Evolutionary conservation across 1,140 invertebrate species (phyloP).

Genomic region (Drosophila pseudoobscura): DNA sequence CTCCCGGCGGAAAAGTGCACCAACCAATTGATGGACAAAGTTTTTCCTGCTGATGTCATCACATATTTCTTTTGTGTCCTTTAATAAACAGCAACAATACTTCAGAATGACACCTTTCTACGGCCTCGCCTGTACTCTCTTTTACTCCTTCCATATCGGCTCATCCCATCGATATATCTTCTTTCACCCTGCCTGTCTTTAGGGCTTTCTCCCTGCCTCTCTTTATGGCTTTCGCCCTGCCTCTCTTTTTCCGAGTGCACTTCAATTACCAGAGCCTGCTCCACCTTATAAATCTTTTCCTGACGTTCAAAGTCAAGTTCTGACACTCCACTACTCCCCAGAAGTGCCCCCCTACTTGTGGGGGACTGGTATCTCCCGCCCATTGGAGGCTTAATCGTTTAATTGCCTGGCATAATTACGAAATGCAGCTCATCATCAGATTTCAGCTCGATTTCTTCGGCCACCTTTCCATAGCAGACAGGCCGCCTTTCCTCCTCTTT

Average conservation of each 20-base stretch:
- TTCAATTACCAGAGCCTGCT: slow-evolving; percentile 59
- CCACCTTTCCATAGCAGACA: neutral
- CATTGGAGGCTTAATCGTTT: slow-evolving; percentile 70
- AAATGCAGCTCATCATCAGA: slow-evolving; percentile 81
- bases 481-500: neutral
- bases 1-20: slow-evolving; percentile 1
- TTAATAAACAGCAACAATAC: neutral
- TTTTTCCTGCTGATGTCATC: slow-evolving; percentile 23
- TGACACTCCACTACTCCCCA: slow-evolving; percentile 4
- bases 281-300: slow-evolving; percentile 52
- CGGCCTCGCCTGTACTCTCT: neutral
- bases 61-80: slow-evolving; percentile 30
- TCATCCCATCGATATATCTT: too few species aligned
- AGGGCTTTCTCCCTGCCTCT: neutral
- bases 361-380: slow-evolving; percentile 1
- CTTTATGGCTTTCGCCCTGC: neutral
- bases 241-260: slow-evolving; percentile 20
- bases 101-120: too few species aligned
- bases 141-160: too few species aligned
- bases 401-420: slow-evolving; percentile 80
- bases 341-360: neutral
- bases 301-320: slow-evolving; percentile 22
- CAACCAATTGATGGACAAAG: slow-evolving; percentile 37
- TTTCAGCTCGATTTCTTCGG: slow-evolving; percentile 70
- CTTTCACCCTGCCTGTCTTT: too few species aligned